Percentiles rank a stretch among this genome's conserved stretches.
phyloP scores from a whole-genome alignment of 2,888 invertebrate genomes.

The Schrankia costaestrigalis region DNA sequence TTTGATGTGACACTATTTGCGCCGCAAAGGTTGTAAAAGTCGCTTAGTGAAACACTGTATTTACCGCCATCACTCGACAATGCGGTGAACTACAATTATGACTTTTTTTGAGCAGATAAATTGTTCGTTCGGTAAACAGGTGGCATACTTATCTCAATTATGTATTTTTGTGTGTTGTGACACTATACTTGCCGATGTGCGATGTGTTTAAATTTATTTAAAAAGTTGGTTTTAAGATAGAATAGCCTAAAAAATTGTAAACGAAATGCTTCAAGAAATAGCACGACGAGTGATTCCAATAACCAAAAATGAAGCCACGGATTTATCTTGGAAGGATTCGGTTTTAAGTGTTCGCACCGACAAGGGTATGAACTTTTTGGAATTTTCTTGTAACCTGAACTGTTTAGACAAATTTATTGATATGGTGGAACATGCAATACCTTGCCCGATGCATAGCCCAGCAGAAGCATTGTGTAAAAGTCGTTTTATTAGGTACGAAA shows the following conservation, averaged over 20 bases:
- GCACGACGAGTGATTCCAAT: conserved; percentile 42
- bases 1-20: too few relatives aligned
- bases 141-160: neutral
- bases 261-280: conserved; percentile 49
- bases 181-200: neutral
- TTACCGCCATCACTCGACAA: too few relatives aligned
- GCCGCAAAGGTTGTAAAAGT: too few relatives aligned
- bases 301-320: conserved; percentile 47
- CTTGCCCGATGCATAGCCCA: conserved; percentile 47
- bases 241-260: conserved; percentile 31
- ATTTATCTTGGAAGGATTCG: conserved; percentile 49
- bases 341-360: conserved; percentile 47
- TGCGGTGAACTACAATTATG: too few relatives aligned
- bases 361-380: conserved; percentile 52
- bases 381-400: conserved; percentile 48
- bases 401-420: conserved; percentile 58
- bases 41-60: too few relatives aligned
- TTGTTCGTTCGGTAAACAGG: too few relatives aligned
- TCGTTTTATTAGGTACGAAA: conserved; percentile 34
- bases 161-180: neutral
- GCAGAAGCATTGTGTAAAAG: conserved; percentile 42
- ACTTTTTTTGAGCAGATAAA: too few relatives aligned
- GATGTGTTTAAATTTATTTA: neutral
- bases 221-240: too few relatives aligned
- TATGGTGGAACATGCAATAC: conserved; percentile 42